Conservation (phyloP, 2,113 vertebrate species). For the Gavia stellata region DNA sequence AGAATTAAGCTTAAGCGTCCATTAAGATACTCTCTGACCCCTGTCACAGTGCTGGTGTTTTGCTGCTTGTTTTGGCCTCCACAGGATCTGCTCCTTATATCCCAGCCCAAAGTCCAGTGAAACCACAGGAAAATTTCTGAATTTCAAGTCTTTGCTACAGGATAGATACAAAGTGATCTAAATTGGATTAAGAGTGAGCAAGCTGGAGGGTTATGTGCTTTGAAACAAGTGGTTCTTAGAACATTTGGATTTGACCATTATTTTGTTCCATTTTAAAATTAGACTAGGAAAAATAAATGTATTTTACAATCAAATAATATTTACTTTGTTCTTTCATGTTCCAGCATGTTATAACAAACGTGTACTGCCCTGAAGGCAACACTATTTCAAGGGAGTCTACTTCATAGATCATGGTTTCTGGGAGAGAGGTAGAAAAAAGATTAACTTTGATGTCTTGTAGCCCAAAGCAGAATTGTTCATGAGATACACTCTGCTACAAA, state of each 20-base stretch:
- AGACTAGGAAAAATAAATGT: neutral
- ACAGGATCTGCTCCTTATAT: neutral
- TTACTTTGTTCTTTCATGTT: neutral
- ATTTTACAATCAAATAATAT: neutral
- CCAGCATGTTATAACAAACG: neutral
- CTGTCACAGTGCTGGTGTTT: neutral
- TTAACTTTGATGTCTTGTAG: constrained; percentile 3
- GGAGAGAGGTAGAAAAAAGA: neutral
- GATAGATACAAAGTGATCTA: neutral
- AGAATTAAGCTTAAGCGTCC: neutral
- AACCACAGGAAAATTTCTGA: neutral
- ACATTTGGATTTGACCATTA: neutral
- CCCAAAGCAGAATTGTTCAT: neutral
- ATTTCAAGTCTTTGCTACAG: neutral
- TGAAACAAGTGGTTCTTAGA: neutral
- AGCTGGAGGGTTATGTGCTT: neutral
- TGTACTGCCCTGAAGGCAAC: neutral
- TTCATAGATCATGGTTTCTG: neutral
- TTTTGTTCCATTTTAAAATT: neutral
- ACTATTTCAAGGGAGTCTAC: neutral
- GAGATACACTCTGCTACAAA: neutral
- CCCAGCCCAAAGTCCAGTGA: neutral
- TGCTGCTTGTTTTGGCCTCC: neutral
- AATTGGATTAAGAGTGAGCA: neutral
- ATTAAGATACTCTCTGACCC: neutral